Percentiles rank a stretch among this genome's conserved stretches.
Evolutionary conservation across 2,797 vertebrate species (phyloP).

Genomic region (Taeniopygia guttata): DNA sequence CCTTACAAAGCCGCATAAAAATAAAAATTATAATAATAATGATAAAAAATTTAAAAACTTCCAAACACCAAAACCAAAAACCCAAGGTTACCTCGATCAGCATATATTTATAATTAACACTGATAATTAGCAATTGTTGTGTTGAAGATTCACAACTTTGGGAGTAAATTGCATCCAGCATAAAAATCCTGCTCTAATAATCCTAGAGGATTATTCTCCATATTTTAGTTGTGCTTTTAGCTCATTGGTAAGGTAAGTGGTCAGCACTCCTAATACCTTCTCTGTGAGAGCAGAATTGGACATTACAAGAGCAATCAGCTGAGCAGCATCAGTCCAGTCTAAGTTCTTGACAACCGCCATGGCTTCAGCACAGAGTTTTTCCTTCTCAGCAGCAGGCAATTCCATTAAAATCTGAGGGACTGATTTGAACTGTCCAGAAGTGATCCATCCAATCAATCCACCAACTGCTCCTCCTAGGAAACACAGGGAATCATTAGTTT

Average conservation of each 20-base stretch:
- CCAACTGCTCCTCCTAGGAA: slow-evolving; percentile 81
- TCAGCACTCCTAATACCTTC: slow-evolving; percentile 74
- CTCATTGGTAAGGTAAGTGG: slow-evolving; percentile 79
- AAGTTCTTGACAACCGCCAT: slow-evolving; percentile 69
- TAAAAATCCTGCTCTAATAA: neutral
- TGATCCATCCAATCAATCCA: slow-evolving; percentile 85
- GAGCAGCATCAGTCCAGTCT: slow-evolving; percentile 79
- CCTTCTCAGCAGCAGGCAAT: slow-evolving; percentile 78
- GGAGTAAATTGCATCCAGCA: neutral
- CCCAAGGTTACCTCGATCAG: neutral
- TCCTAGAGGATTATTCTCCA: slow-evolving; percentile 65
- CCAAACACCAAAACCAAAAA: neutral
- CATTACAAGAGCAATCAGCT: slow-evolving; percentile 84
- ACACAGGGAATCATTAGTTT: neutral
- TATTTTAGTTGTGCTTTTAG: slow-evolving; percentile 81
- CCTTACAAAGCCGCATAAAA: neutral
- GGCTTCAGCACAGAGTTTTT: slow-evolving; percentile 77
- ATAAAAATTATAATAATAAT: neutral
- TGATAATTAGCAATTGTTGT: neutral
- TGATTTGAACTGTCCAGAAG: slow-evolving; percentile 82
- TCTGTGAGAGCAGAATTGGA: slow-evolving; percentile 76
- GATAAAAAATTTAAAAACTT: neutral
- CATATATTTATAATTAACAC: neutral
- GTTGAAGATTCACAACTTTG: neutral
- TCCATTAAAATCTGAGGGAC: slow-evolving; percentile 89